These are phyloP conservation scores for Dicentrarchus labrax DNA, from an alignment of 2,113 vertebrate species.

Conservation along the genomic window DNA sequence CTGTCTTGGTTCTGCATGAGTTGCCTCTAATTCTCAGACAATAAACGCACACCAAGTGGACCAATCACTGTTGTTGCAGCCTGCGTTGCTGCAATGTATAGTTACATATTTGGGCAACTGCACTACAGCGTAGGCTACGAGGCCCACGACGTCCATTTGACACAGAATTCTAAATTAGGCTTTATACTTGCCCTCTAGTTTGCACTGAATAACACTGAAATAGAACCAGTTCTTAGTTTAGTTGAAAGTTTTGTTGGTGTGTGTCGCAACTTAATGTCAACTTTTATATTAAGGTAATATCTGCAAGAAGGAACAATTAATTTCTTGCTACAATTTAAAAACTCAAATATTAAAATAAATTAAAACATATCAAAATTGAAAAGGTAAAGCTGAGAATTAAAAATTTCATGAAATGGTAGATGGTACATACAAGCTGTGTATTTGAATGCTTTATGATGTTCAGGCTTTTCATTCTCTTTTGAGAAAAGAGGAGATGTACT, in stretches of 20 bases:
- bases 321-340: not conserved
- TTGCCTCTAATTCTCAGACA: too few species aligned
- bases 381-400: slow-evolving; percentile 11
- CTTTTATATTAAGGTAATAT: not conserved
- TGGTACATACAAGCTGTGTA: slow-evolving; percentile 24
- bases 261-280: not conserved
- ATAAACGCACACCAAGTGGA: too few species aligned
- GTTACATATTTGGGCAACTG: too few species aligned
- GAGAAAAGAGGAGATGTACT: slow-evolving; percentile 17
- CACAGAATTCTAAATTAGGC: too few species aligned
- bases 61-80: too few species aligned
- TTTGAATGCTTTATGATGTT: slow-evolving; percentile 41
- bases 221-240: not conserved
- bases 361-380: slow-evolving; percentile 8
- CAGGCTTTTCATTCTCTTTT: slow-evolving; percentile 14
- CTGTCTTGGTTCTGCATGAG: too few species aligned
- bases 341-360: not conserved
- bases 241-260: not conserved
- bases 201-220: too few species aligned
- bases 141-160: too few species aligned
- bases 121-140: too few species aligned
- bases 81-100: too few species aligned
- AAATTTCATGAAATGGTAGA: slow-evolving; percentile 12
- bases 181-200: not conserved
- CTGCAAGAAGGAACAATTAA: not conserved